Base-by-base conservation (phyloP, 2,888 invertebrate species). In the Apodemia zela region DNA sequence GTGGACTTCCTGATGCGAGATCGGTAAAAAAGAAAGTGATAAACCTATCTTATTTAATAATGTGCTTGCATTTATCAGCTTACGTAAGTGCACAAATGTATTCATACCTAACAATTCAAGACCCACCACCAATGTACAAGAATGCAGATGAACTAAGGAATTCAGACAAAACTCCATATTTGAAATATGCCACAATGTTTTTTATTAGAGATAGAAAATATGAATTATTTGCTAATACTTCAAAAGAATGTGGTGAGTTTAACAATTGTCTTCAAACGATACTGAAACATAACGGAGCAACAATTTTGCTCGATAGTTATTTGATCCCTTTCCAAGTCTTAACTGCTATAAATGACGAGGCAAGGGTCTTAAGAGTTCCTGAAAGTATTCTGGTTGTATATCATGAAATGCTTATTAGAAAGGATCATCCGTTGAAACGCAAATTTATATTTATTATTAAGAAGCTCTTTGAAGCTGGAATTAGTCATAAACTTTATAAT, bases 381-480 rank as follows among this genome's bases (percentile, higher is more conserved):
- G 82, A 89, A 42, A 81, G 80, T 58, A 60, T 87, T 11, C 13
- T 89, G 0, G 76, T 76, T 0, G 72, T 85, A 0, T 89, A 80
- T 62, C 83, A 85, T 47, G 87, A 89, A 68, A 89, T 90, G 79
- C 35, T 85, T 17, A 71, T 88, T 0, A 69, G 78, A 1, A 87
- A 81, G 57, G 67, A 77, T 15, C 77, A 77, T 65, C 63, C 71
- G 2, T 65, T 87, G 0, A 73, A 75, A 0, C 61, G 17, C 0
- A 75, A 68, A 10, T 76, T 87, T 58, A 73, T 76, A 15, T 72
- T 72, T 4, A 68, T 79, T 0, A 62, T 82, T 6, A 45, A 62
- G 25, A 73, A 79, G n/a, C 69, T 90, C 0, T 81, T 80, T 65
- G 88, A 89, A 68, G 77, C 80, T n/a, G 89, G 89, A 10, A 84